Evolutionary conservation across 2,888 invertebrate genomes (phyloP).

Genomic region (Lordiphosa fenestrarum): DNA sequence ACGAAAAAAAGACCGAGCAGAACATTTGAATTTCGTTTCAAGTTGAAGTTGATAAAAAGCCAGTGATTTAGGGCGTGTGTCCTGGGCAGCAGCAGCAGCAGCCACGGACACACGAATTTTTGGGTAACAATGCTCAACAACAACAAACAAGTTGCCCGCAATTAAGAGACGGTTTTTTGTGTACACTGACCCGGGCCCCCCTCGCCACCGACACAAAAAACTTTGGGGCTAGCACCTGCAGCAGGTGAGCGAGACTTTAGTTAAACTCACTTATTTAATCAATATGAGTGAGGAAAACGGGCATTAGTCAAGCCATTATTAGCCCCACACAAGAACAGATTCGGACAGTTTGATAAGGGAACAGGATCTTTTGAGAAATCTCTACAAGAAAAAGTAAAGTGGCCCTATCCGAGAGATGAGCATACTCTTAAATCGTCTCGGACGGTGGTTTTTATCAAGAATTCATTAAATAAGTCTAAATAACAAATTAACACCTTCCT

Average conservation of each 20-base stretch:
- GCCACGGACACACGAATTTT: constrained; percentile 28
- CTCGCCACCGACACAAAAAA: neutral
- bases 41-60: constrained; percentile 66
- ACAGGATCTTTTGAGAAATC: no score
- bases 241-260: neutral
- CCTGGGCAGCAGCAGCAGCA: constrained; percentile 21
- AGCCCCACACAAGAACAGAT: no score
- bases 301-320: no score
- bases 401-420: no score
- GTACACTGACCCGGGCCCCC: constrained; percentile 15
- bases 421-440: no score
- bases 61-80: constrained; percentile 57
- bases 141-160: constrained; percentile 31
- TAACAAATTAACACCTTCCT: no score
- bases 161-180: constrained; percentile 34
- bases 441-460: no score
- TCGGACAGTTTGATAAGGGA: no score
- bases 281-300: no score
- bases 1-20: constrained; percentile 34
- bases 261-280: no score
- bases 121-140: constrained; percentile 12
- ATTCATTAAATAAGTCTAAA: no score
- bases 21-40: constrained; percentile 67
- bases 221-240: neutral
- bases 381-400: no score